Evolutionary conservation across 2,113 vertebrate species (phyloP).

Genomic region (Callochromis pleurospilus): DNA sequence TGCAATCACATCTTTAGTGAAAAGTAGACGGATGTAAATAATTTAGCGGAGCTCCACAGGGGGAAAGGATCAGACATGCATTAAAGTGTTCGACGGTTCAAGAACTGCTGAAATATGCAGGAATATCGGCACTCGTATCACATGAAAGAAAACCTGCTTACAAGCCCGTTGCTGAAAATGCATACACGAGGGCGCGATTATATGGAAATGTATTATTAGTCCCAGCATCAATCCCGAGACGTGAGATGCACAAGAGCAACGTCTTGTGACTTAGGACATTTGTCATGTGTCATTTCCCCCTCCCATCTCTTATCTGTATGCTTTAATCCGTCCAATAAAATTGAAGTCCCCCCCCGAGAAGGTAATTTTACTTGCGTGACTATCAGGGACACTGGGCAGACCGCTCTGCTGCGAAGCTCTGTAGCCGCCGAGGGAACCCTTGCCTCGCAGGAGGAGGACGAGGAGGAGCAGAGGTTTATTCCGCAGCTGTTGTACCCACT

Average conservation of each 20-base stretch:
- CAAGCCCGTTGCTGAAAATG: not conserved
- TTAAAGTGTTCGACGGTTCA: not conserved
- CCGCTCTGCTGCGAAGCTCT: not conserved
- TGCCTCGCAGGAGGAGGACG: not conserved
- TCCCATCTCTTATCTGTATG: not conserved
- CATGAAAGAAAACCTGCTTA: not conserved
- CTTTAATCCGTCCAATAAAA: not conserved
- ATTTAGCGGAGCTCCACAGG: not conserved
- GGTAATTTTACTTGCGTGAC: not conserved
- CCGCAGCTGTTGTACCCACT: constrained; percentile 1
- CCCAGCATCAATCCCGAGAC: not conserved
- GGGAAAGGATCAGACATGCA: not conserved
- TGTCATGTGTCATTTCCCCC: not conserved
- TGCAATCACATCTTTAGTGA: not conserved
- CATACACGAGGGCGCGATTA: not conserved
- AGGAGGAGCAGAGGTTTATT: not conserved
- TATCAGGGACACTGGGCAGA: not conserved
- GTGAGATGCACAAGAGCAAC: not conserved
- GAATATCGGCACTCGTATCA: not conserved
- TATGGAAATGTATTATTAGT: not conserved
- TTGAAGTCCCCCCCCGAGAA: not conserved
- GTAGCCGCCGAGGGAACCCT: not conserved
- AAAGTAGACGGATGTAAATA: not conserved
- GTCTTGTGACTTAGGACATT: not conserved
- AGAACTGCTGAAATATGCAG: not conserved